Evolutionary conservation across 2,113 vertebrate species (phyloP).

Genomic region (Phalacrocorax aristotelis): DNA sequence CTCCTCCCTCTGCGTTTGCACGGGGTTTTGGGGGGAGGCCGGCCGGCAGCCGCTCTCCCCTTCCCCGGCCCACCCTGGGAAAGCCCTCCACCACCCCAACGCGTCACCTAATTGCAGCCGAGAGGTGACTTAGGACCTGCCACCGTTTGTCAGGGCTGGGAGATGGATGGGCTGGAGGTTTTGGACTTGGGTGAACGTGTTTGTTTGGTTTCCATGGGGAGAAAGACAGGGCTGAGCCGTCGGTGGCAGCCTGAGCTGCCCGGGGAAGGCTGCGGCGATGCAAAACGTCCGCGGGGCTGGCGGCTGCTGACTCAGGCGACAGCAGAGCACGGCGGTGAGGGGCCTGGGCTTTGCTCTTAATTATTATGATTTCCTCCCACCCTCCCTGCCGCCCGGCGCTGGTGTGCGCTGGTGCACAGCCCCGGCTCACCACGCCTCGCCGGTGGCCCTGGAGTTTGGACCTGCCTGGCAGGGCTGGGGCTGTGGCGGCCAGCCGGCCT

Average conservation of each 20-base stretch:
- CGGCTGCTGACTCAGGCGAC: neutral
- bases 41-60: neutral
- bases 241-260: neutral
- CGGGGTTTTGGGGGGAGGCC: neutral
- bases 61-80: neutral
- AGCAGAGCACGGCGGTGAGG: neutral
- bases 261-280: neutral
- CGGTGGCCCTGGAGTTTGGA: neutral
- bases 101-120: fast-evolving
- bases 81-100: neutral
- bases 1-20: neutral
- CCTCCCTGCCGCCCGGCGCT: neutral
- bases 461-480: neutral
- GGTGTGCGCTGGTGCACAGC: fast-evolving
- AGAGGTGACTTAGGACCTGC: neutral
- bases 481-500: neutral
- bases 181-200: neutral
- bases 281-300: neutral
- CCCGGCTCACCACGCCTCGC: neutral
- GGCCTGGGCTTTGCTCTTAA: neutral
- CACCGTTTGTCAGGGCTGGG: neutral
- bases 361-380: neutral
- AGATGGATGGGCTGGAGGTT: neutral
- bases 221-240: neutral
- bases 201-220: conserved; percentile 44